Base-by-base conservation (phyloP, 1,140 invertebrate species). In the Rhagoletis pomonella region DNA sequence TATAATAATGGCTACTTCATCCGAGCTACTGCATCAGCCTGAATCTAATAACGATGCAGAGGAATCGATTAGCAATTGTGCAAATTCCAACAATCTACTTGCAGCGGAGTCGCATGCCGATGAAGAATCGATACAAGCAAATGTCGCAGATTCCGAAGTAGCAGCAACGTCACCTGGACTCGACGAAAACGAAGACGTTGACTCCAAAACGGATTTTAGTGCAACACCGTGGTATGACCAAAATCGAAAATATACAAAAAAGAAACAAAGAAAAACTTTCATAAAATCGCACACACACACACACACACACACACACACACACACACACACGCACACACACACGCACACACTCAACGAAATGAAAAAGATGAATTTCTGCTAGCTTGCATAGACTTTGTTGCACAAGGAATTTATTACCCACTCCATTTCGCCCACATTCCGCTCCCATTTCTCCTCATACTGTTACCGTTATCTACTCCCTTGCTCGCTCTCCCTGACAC, bases 51-150 rank as follows among this genome's bases (percentile, higher is more conserved):
- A 81, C 73, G 50, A 47, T 81, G 50, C 73, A 3, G 73, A 81
- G 44, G 73, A 81, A 55, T 81, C 73, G 6, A 81, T 81, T 81
- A 81, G 73, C 73, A 81, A 81, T 58, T 81, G 73, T 81, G 73
- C 73, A 55, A 81, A 81, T 55, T 81, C 73, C n/a, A 81, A n/a
- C n/a, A 81, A 55, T 81, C 2, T 81, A 17, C 4, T 50, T 29
- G 29, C 29, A 29, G 29, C 29, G 17, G 73, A 55, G 6, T 29
- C 73, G n/a, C 73, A 58, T 19, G 44, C 19, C 73, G 73, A 81
- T 81, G 73, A 81, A 58, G 73, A 81, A 81, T 81, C 73, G 55
- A 55, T 55, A 81, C 73, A 81, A 55, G 29, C 47, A 55, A 81
- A 5, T 81, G 42, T 12, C 42, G 73, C 73, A 55, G 73, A 81